Evolutionary conservation across 2,888 invertebrate genomes (phyloP).

Genomic region (Chamaedrilus cognettii): DNA sequence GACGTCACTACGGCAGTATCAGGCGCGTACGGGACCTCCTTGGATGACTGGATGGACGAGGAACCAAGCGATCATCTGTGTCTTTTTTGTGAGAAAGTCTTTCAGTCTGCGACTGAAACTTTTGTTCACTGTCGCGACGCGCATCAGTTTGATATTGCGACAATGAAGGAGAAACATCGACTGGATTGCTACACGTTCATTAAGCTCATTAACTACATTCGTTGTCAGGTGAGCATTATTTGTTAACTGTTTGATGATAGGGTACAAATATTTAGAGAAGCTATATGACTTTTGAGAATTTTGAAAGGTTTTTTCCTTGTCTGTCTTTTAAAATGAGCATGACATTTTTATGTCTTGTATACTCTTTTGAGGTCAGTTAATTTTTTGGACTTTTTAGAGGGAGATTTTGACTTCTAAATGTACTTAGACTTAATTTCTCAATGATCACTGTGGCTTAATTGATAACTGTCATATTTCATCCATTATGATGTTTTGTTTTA

Average conservation of each 20-base stretch:
- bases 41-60: slow-evolving; percentile 1
- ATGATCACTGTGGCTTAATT: too few species aligned
- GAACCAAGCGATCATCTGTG: slow-evolving; percentile 7
- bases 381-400: too few species aligned
- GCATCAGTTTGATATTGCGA: slow-evolving; percentile 39
- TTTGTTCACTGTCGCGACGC: slow-evolving; percentile 29
- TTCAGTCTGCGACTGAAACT: slow-evolving; percentile 11
- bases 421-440: too few species aligned
- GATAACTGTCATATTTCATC: background rate
- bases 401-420: too few species aligned
- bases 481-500: background rate
- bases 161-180: slow-evolving; percentile 35
- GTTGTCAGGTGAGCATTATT: slow-evolving; percentile 42
- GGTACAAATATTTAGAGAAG: background rate
- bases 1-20: too few species aligned
- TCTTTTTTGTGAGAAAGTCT: slow-evolving; percentile 27
- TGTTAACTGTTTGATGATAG: background rate
- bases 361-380: too few species aligned
- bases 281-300: background rate
- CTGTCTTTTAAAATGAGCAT: background rate
- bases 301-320: background rate
- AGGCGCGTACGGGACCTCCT: too few species aligned
- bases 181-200: slow-evolving; percentile 54
- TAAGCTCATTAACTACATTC: slow-evolving; percentile 54
- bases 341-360: background rate